Conservation (phyloP, 2,888 invertebrate species). For the Lasius platythorax region DNA sequence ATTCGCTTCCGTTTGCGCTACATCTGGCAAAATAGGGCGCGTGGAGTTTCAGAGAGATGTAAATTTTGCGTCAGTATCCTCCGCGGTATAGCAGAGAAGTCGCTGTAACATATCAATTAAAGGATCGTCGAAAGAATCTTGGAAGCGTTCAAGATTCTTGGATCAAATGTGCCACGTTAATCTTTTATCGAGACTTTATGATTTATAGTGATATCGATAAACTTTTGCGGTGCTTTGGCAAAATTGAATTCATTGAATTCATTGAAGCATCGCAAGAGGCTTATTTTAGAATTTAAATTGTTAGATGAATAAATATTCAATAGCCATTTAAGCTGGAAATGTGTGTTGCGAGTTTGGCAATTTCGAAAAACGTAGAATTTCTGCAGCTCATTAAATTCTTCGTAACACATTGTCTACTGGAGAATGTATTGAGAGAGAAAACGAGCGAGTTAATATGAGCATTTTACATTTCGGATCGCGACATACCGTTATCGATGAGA, state of each 20-base stretch:
- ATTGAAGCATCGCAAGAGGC: no score
- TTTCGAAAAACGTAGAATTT: neutral
- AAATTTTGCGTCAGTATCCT: slow-evolving; percentile 22
- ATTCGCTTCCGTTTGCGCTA: slow-evolving; percentile 46
- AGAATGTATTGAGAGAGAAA: neutral
- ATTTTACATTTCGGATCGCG: neutral
- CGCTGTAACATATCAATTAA: neutral
- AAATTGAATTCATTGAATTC: no score
- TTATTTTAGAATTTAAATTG: neutral
- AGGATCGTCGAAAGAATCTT: neutral
- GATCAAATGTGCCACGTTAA: no score
- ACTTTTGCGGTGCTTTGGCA: no score
- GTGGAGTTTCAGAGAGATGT: slow-evolving; percentile 23
- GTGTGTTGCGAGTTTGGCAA: neutral
- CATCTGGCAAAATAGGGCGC: slow-evolving; percentile 33
- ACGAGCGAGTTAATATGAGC: neutral
- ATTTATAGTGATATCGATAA: no score
- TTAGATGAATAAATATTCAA: neutral
- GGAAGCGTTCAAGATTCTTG: no score
- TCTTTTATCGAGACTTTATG: no score
- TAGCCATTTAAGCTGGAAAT: neutral
- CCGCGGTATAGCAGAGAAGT: neutral
- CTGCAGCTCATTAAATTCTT: neutral
- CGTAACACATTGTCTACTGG: neutral
- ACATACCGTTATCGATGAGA: slow-evolving; percentile 30